Evolutionary conservation across 1,140 invertebrate species (phyloP).

Genomic region (Drosophila equinoxialis): DNA sequence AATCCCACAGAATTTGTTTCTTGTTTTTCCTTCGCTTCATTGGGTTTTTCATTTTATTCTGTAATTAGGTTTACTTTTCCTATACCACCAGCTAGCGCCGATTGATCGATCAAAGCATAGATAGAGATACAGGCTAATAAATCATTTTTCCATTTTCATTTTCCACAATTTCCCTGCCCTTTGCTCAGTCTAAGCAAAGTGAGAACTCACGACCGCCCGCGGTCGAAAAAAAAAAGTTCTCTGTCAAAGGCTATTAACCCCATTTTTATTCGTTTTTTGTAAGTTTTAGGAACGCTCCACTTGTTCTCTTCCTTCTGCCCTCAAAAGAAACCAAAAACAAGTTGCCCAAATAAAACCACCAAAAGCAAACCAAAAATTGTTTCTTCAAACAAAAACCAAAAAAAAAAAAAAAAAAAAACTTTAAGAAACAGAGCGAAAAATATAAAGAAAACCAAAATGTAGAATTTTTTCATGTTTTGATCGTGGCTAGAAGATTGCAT

Average conservation of each 20-base stretch:
- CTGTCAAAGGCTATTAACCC: slow-evolving; percentile 80
- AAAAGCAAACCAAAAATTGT: no score
- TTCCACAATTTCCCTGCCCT: neutral
- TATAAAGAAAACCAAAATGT: neutral
- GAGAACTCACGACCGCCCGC: slow-evolving; percentile 78
- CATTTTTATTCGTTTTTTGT: slow-evolving; percentile 38
- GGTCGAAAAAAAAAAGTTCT: slow-evolving; percentile 30
- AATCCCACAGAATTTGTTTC: neutral
- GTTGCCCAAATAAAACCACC: slow-evolving; percentile 24
- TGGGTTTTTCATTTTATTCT: neutral
- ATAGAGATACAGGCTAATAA: slow-evolving; percentile 58
- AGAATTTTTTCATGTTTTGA: slow-evolving; percentile 11
- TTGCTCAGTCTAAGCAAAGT: slow-evolving; percentile 44
- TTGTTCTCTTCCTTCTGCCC: slow-evolving; percentile 52
- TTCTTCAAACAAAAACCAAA: neutral
- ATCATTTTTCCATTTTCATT: slow-evolving; percentile 71
- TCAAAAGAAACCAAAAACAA: slow-evolving; percentile 20
- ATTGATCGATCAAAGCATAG: slow-evolving; percentile 74
- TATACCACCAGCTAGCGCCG: slow-evolving; percentile 59
- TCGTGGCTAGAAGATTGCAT: neutral
- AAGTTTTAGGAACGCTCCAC: slow-evolving; percentile 53
- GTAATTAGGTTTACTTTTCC: slow-evolving; percentile 51
- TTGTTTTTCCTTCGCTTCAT: neutral
- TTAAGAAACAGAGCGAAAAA: slow-evolving; percentile 19
- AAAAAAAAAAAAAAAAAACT: slow-evolving; percentile 4